phyloP scores from a whole-genome alignment of 37 sponge, comb jelly and placozoan genomes.

The Crambe crambe region DNA sequence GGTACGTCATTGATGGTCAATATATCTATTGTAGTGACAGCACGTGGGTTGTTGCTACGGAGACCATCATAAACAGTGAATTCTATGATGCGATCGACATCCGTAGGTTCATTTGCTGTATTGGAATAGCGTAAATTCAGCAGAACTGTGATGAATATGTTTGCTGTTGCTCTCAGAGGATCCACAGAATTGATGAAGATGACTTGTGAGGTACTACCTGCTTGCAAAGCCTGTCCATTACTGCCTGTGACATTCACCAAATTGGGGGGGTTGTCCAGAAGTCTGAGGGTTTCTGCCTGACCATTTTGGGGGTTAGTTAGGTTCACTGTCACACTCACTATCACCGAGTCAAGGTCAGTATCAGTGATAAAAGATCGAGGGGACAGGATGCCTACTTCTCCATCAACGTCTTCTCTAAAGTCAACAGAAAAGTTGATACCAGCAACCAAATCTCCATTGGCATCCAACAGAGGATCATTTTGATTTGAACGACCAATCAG shows the following conservation, averaged over 20 bases:
- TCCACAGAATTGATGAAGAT: constrained; percentile 13
- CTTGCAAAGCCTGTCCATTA: neutral
- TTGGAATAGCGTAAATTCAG: constrained; percentile 29
- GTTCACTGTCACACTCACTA: constrained; percentile 37
- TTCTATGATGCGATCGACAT: constrained; percentile 23
- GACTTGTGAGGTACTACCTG: neutral
- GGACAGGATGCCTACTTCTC: constrained; percentile 25
- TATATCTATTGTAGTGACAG: constrained; percentile 33
- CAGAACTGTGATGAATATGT: constrained; percentile 49
- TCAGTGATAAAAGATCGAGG: constrained; percentile 48
- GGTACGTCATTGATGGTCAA: constrained; percentile 58
- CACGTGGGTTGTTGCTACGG: constrained; percentile 10
- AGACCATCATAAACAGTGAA: constrained; percentile 56
- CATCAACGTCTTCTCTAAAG: constrained; percentile 43
- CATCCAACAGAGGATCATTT: constrained; percentile 57
- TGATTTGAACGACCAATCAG: constrained; percentile 62
- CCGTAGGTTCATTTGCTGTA: constrained; percentile 48
- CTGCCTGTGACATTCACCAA: constrained; percentile 15
- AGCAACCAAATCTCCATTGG: constrained; percentile 49
- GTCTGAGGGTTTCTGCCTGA: constrained; percentile 33
- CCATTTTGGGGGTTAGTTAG: constrained; percentile 38
- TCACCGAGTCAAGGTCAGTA: constrained; percentile 40
- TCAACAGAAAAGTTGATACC: constrained; percentile 39
- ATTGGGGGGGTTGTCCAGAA: constrained; percentile 16
- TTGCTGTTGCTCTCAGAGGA: constrained; percentile 11